Percentiles rank a stretch among this genome's conserved stretches.
phyloP scores from a whole-genome alignment of 2,113 vertebrate genomes.

The Gnathonemus longibarbis region DNA sequence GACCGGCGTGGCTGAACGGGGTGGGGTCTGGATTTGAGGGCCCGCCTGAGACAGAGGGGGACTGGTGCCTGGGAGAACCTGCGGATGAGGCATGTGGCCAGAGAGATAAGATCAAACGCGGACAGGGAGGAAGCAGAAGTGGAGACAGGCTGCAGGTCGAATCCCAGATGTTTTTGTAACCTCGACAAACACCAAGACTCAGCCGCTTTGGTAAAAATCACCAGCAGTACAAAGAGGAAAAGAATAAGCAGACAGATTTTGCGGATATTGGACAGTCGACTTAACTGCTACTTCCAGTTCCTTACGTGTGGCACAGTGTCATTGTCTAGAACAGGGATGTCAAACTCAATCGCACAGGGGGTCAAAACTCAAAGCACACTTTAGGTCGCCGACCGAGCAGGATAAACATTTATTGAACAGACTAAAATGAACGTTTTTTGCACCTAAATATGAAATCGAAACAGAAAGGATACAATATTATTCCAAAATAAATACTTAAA shows the following conservation, averaged over 20 bases:
- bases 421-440: too few species aligned
- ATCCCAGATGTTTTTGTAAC: not conserved
- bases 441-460: too few species aligned
- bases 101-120: not conserved
- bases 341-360: too few species aligned
- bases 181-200: not conserved
- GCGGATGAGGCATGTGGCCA: conserved; percentile 5
- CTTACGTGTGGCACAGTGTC: not conserved
- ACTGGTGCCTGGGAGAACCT: conserved; percentile 70
- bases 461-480: too few species aligned
- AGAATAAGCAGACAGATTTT: not conserved
- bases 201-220: not conserved
- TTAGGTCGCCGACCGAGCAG: too few species aligned
- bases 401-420: too few species aligned
- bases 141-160: not conserved
- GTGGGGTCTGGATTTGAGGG: conserved; percentile 47
- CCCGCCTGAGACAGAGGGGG: conserved; percentile 49
- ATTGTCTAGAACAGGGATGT: not conserved
- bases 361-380: too few species aligned
- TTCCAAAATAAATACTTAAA: too few species aligned
- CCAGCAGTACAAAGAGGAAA: not conserved
- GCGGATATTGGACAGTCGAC: not conserved
- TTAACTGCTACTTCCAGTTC: not conserved
- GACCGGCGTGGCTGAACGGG: conserved; percentile 53
- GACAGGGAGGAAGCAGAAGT: not conserved